Base-by-base conservation (phyloP, 1,140 invertebrate species). In the Papilio machaon region DNA sequence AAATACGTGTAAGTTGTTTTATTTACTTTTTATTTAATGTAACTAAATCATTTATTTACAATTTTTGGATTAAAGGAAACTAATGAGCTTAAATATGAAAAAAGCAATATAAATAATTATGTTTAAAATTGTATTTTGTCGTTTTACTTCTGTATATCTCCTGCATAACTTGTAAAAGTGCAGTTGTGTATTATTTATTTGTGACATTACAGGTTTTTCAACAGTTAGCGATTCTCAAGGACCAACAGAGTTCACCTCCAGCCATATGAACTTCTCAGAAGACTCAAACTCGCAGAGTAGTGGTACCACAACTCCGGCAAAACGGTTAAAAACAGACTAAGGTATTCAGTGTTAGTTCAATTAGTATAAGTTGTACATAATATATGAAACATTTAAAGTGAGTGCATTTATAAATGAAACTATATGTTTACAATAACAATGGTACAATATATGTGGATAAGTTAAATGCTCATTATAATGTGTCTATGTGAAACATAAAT, bases 251-350 rank as follows among this genome's bases (percentile, higher is more conserved):
- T 98, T 98, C 87, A 97, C 97, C 19, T 97, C 97, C 35, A 96
- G 97, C 60, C 96, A 97, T 87, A 96, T 98, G 95, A 97, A 97
- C 83, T 98, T 98, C 92, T 98, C 97, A 0, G 98, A 98, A 94
- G 98, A 98, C 89, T 98, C 98, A 7, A 98, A 98, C 93, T 98
- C 97, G 0, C 97, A 98, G 92, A 97, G 97, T 84, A 98, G 97
- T 91, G 97, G 98, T 89, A 96, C 97, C 47, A 96, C 96, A 54
- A 93, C 94, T 74, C 95, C 95, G 17, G 95, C 97, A 13, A 98
- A 98, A 93, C 95, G 97, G 88, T 94, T 97, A 92, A 98, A 98
- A 95, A 96, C 96, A 91, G 96, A 95, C 82, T 95, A 92, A 95
- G 81, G 46, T 67, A 81, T 43, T 38, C 8, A 70, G n/a, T 52